These are phyloP conservation scores for Gasterosteus aculeatus DNA, from an alignment of 2,113 vertebrate genomes.

Conservation along the genomic window DNA sequence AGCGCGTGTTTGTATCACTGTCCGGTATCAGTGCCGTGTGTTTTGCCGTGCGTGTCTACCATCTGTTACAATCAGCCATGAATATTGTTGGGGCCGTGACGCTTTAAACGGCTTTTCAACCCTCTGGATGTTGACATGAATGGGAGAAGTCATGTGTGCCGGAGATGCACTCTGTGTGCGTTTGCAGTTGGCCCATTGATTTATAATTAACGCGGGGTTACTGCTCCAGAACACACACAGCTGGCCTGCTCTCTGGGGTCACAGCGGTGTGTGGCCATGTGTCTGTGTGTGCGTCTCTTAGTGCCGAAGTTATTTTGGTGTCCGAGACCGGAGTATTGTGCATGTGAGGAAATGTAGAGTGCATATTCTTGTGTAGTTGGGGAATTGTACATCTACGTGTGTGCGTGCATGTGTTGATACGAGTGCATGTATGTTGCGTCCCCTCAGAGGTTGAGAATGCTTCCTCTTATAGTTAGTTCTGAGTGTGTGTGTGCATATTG, in stretches of 20 bases:
- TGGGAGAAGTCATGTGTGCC: slow-evolving; percentile 69
- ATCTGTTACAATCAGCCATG: slow-evolving; percentile 73
- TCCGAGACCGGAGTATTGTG: slow-evolving; percentile 28
- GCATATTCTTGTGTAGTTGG: slow-evolving; percentile 9
- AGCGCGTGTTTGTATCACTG: slow-evolving; percentile 49
- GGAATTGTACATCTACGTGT: background rate
- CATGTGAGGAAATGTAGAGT: slow-evolving; percentile 15
- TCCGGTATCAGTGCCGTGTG: slow-evolving; percentile 61
- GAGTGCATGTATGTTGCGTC: slow-evolving; percentile 1
- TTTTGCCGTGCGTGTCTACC: slow-evolving; percentile 55
- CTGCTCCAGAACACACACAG: slow-evolving; percentile 74
- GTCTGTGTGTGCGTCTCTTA: slow-evolving; percentile 16
- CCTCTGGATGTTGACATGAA: slow-evolving; percentile 73
- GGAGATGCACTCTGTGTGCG: slow-evolving; percentile 68
- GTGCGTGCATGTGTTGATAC: background rate
- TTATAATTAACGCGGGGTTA: slow-evolving; percentile 77
- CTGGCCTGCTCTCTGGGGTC: slow-evolving; percentile 75
- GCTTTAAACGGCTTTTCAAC: slow-evolving; percentile 69
- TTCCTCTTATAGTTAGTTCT: slow-evolving; percentile 24
- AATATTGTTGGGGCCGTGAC: slow-evolving; percentile 68
- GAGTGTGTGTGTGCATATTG: slow-evolving; percentile 34
- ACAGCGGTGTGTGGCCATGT: slow-evolving; percentile 35
- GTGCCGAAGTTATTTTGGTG: slow-evolving; percentile 54
- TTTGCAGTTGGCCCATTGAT: slow-evolving; percentile 80
- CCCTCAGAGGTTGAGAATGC: slow-evolving; percentile 14